These are phyloP conservation scores for Serripes groenlandicus DNA, from an alignment of 2,888 invertebrate genomes.

Conservation along the genomic window DNA sequence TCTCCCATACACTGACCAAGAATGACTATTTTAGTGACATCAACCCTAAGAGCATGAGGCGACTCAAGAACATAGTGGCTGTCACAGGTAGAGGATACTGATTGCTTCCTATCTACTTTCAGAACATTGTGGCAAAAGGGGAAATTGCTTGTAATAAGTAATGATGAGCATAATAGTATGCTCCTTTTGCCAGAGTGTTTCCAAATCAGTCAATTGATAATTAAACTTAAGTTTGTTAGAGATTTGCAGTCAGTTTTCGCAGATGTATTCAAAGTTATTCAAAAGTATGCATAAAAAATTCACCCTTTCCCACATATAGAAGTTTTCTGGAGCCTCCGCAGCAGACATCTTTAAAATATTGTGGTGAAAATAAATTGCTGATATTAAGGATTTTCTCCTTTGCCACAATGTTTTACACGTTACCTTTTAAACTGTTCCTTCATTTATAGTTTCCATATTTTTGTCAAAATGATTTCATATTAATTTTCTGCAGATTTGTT, in stretches of 20 bases:
- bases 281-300: background rate
- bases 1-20: conserved; percentile 90
- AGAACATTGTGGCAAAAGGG: background rate
- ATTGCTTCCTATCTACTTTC: background rate
- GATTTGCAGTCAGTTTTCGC: too few relatives aligned
- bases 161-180: too few relatives aligned
- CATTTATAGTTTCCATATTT: too few relatives aligned
- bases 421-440: too few relatives aligned
- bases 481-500: too few relatives aligned
- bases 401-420: background rate
- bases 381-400: background rate
- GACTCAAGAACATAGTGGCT: conserved; percentile 98
- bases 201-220: background rate
- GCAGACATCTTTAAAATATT: background rate
- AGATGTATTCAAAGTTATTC: too few relatives aligned
- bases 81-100: conserved; percentile 91
- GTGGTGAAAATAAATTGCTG: background rate
- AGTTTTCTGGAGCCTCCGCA: background rate
- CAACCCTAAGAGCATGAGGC: conserved; percentile 98
- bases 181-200: background rate
- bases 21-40: conserved; percentile 99
- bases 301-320: background rate
- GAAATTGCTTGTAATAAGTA: background rate
- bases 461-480: too few relatives aligned
- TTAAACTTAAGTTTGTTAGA: too few relatives aligned